Conservation (phyloP, 2,888 invertebrate species). For the Choristoneura rosaceana region DNA sequence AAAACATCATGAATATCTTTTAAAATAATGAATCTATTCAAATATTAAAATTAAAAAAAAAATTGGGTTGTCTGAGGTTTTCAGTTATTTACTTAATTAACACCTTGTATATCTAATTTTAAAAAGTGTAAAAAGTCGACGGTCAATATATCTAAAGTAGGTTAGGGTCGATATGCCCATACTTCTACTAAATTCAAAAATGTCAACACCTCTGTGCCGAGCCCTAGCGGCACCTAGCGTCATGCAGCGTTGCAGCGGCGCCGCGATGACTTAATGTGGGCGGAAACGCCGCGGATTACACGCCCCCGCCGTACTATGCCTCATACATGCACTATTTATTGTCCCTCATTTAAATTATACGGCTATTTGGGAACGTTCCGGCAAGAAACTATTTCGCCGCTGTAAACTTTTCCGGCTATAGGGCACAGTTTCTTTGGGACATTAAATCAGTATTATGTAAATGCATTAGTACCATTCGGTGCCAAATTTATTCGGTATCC, state of each 20-base stretch:
- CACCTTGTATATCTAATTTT: too few species aligned
- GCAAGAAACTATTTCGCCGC: constrained; percentile 28
- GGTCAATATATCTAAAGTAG: too few species aligned
- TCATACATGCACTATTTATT: constrained; percentile 42
- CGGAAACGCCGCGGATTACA: constrained; percentile 60
- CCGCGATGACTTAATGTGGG: constrained; percentile 55
- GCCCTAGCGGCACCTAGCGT: not conserved
- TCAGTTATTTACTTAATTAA: too few species aligned
- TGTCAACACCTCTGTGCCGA: too few species aligned
- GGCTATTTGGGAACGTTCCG: constrained; percentile 35
- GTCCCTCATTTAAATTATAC: constrained; percentile 40
- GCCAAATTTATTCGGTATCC: not conserved
- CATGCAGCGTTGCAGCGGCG: constrained; percentile 17
- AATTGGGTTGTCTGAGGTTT: too few species aligned
- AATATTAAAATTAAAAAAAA: too few species aligned
- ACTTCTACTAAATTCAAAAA: too few species aligned
- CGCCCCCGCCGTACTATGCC: constrained; percentile 44
- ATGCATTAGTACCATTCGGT: not conserved
- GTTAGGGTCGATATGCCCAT: too few species aligned
- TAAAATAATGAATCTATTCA: too few species aligned
- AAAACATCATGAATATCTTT: too few species aligned
- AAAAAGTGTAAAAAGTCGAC: too few species aligned
- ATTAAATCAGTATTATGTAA: constrained; percentile 9
- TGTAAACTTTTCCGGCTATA: constrained; percentile 29
- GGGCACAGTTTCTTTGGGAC: constrained; percentile 7